Base-by-base conservation (phyloP, 2,797 vertebrate genomes). In the Pseudochirops corinnae region DNA sequence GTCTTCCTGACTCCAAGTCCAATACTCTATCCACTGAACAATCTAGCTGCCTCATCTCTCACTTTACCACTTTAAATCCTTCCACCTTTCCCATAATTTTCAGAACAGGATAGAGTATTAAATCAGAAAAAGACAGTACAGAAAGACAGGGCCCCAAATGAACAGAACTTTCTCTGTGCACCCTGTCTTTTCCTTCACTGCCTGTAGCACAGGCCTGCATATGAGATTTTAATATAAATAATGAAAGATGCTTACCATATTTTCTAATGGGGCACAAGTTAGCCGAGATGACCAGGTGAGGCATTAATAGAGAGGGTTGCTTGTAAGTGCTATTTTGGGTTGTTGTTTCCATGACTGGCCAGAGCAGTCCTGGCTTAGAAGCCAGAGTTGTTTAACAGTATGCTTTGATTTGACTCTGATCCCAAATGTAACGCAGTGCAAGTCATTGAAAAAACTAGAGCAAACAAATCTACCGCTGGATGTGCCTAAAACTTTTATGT, bases 191-290 rank as follows among this genome's bases (percentile, higher is more conserved):
- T 96, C 16, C 53, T 93, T 33, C 5, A 62, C 31, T 26, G 29
- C 62, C 60, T 62, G 5, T 56, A 94, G 62, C 56, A 57, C 55
- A 93, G 0, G 0, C 33, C 67, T 57, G 91, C 50, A 91, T 56
- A 90, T 5, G 16, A 95, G 95, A 97, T 97, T 98, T 95, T 95
- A 97, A 97, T 96, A 94, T 52, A 97, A 96, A 97, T 93, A 91
- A 93, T 21, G 52, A 87, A 91, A 57, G 1, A 50, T 12, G 24
- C 14, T 46, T 74, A n/a, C 55, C 12, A 58, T 28, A 39, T 56
- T 46, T 95, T 94, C 93, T n/a, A 90, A 94, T 24, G 26, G 93
- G n/a, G 2, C 58, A 90, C 13, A 91, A 60, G 92, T 91, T 93
- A 93, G n/a, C 24, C 62, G 11, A 58, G 46, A n/a, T 92, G 58